phyloP scores from a whole-genome alignment of 2,797 vertebrate species.

The Cyprinella venusta region DNA sequence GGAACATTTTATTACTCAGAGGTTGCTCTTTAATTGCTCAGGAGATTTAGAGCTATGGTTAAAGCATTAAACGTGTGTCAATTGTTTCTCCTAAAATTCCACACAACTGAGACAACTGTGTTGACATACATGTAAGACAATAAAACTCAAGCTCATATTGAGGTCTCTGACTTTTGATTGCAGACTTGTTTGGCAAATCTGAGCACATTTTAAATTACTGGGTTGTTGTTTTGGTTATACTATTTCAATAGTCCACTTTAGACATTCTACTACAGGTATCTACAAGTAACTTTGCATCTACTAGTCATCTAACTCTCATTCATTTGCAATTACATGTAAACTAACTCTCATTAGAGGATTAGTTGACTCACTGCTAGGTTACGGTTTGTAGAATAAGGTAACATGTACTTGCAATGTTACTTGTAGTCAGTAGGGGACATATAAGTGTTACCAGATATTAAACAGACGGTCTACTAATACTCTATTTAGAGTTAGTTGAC shows the following conservation, averaged over 20 bases:
- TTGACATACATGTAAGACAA: background rate
- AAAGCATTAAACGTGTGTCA: background rate
- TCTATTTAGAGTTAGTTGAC: too few relatives aligned
- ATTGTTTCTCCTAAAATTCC: background rate
- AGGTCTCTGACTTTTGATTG: background rate
- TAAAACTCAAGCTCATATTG: background rate
- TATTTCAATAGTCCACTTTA: background rate
- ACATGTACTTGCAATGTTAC: background rate
- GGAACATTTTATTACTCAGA: slow-evolving; percentile 8
- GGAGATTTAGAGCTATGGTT: background rate
- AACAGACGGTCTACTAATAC: background rate
- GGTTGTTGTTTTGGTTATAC: background rate
- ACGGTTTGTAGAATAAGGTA: background rate
- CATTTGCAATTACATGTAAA: background rate
- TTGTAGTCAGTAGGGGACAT: background rate
- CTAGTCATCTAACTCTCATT: background rate
- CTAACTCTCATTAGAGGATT: background rate
- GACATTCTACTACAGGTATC: background rate
- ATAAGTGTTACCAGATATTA: background rate
- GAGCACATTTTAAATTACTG: background rate
- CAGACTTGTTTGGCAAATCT: background rate
- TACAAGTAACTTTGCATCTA: background rate
- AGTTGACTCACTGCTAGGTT: background rate
- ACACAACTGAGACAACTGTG: background rate
- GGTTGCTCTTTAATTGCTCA: background rate